phyloP scores from a whole-genome alignment of 1,140 invertebrate genomes.

The Epicauta chinensis region DNA sequence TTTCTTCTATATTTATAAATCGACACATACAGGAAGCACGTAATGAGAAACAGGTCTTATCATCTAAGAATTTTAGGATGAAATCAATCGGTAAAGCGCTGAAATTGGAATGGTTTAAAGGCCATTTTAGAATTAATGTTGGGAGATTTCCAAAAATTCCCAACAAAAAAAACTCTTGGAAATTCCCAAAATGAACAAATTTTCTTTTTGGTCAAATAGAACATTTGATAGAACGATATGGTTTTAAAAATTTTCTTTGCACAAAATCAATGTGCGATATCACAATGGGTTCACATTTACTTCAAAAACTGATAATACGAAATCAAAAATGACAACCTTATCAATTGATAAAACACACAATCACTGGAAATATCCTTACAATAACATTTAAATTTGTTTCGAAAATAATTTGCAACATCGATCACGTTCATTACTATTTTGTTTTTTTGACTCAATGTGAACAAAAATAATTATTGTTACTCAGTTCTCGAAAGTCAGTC shows the following conservation, averaged over 20 bases:
- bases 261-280: conserved; percentile 27
- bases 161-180: no score
- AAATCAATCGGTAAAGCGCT: conserved; percentile 7
- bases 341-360: background rate
- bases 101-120: background rate
- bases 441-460: no score
- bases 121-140: background rate
- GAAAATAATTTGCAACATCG: background rate
- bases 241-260: conserved; percentile 20
- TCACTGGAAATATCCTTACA: no score
- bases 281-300: conserved; percentile 25
- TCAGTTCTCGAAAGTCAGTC: background rate
- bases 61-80: conserved; percentile 4
- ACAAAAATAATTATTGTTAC: background rate
- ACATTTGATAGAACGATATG: conserved; percentile 25
- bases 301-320: conserved; percentile 3
- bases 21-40: conserved; percentile 28
- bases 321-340: background rate
- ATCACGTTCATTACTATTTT: no score
- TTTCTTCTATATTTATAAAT: conserved; percentile 16
- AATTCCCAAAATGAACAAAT: background rate
- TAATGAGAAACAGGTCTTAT: conserved; percentile 23
- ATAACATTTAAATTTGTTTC: background rate
- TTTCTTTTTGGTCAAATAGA: conserved; percentile 7
- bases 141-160: background rate